Evolutionary conservation across 2,888 invertebrate genomes (phyloP).

Genomic region (Laothoe populi): DNA sequence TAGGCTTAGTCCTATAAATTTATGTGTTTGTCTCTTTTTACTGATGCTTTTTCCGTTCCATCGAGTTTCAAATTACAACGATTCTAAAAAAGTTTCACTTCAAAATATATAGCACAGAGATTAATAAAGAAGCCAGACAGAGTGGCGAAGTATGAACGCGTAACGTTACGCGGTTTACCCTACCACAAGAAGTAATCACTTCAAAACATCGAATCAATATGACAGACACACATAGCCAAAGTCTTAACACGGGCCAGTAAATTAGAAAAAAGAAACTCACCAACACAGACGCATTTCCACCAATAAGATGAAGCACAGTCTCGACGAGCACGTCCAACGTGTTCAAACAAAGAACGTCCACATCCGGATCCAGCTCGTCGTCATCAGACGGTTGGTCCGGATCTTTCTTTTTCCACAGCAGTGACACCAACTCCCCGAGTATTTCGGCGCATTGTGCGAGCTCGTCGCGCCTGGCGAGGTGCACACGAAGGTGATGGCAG

Average conservation of each 20-base stretch:
- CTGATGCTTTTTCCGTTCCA: no score
- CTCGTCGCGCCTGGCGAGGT: constrained; percentile 92
- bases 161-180: no score
- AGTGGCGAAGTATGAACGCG: no score
- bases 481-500: constrained; percentile 93
- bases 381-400: constrained; percentile 74
- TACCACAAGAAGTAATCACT: no score
- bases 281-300: constrained; percentile 89
- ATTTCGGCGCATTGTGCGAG: constrained; percentile 93
- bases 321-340: constrained; percentile 94
- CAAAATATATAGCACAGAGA: no score
- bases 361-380: constrained; percentile 86
- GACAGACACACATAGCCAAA: neutral
- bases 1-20: no score
- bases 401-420: constrained; percentile 81
- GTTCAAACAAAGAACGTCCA: constrained; percentile 92
- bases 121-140: no score
- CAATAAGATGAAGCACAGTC: constrained; percentile 92
- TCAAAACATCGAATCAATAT: neutral
- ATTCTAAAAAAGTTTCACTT: no score
- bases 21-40: no score
- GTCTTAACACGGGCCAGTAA: neutral
- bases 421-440: constrained; percentile 91
- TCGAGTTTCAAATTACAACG: no score
- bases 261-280: constrained; percentile 56